These are phyloP conservation scores for Sparus aurata DNA, from an alignment of 2,797 vertebrate genomes.

Conservation along the genomic window DNA sequence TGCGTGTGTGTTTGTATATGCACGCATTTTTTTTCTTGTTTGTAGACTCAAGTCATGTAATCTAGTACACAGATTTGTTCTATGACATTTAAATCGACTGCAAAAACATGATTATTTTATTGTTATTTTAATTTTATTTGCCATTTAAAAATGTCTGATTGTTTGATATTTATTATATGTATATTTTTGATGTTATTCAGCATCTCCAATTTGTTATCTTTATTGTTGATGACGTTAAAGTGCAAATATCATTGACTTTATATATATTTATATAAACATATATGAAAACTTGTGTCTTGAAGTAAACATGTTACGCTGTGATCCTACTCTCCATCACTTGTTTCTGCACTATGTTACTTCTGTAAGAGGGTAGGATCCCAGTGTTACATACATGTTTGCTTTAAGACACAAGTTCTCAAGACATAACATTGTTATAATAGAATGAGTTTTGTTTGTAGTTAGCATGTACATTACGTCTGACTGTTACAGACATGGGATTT, in stretches of 20 bases:
- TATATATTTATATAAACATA: neutral
- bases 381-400: no score
- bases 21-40: conserved; percentile 9
- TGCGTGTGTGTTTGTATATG: neutral
- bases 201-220: neutral
- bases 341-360: no score
- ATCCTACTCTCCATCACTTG: no score
- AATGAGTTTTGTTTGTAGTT: no score
- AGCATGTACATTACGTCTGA: no score
- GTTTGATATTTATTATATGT: neutral
- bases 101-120: neutral
- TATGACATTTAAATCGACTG: neutral
- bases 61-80: neutral
- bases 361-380: no score
- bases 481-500: no score
- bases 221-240: neutral
- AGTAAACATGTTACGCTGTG: no score
- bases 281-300: no score
- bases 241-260: neutral
- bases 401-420: no score
- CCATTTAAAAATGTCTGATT: neutral
- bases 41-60: neutral
- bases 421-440: no score
- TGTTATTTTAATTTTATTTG: neutral
- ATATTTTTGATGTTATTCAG: neutral